Conservation (phyloP, 2,888 invertebrate species). For the Zelleria hepariella region DNA sequence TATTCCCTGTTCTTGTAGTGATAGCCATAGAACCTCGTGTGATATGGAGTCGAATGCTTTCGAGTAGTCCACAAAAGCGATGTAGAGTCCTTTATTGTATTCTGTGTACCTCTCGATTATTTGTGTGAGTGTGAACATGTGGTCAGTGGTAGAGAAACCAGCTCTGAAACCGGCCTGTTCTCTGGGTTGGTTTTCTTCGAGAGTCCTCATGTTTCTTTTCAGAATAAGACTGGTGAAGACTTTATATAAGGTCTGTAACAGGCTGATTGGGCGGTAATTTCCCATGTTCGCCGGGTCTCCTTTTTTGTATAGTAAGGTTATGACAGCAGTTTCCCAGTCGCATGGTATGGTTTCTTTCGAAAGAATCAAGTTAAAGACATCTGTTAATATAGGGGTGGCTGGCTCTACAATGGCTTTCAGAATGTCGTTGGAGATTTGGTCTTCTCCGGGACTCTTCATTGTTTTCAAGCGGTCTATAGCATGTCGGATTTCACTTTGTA, state of each 20-base stretch:
- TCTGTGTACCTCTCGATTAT: not conserved
- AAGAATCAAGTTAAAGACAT: conserved; percentile 6
- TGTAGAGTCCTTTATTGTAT: not conserved
- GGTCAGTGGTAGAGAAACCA: not conserved
- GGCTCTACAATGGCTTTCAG: conserved; percentile 9
- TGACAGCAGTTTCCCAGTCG: not conserved
- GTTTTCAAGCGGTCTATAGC: conserved; percentile 2
- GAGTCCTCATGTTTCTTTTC: not conserved
- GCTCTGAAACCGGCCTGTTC: conserved; percentile 7
- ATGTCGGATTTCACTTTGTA: not conserved
- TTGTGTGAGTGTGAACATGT: not conserved
- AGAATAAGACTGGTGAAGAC: conserved; percentile 1
- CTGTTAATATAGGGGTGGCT: conserved; percentile 6
- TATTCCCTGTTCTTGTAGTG: not conserved
- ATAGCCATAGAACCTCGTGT: not conserved
- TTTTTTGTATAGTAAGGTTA: conserved; percentile 4
- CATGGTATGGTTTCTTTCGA: not conserved
- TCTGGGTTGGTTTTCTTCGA: conserved; percentile 7
- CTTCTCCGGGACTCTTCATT: conserved; percentile 7
- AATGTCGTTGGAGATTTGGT: conserved; percentile 8
- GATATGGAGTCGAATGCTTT: not conserved
- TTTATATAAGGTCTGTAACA: conserved; percentile 4
- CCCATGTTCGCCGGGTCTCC: conserved; percentile 1
- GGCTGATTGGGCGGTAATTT: conserved; percentile 1
- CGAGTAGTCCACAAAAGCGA: not conserved